Evolutionary conservation across 1,140 invertebrate species (phyloP).

Genomic region (Drosophila auraria): DNA sequence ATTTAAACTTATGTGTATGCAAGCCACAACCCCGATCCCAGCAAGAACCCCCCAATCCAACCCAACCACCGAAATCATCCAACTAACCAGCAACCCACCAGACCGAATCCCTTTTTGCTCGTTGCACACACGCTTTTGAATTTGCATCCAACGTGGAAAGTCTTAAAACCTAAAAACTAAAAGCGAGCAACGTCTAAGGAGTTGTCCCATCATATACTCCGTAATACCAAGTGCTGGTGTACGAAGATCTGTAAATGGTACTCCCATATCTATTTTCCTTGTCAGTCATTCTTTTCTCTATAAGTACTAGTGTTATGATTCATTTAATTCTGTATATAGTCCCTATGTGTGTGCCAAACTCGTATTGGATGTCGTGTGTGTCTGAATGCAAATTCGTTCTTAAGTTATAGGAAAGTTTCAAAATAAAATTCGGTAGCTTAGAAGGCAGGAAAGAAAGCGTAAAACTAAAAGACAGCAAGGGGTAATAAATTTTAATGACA

Average conservation of each 20-base stretch:
- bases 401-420: too few species aligned
- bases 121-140: conserved; percentile 47
- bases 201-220: conserved; percentile 42
- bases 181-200: conserved; percentile 26
- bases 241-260: conserved; percentile 42
- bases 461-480: too few species aligned
- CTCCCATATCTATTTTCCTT: conserved; percentile 14
- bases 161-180: conserved; percentile 10
- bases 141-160: conserved; percentile 28
- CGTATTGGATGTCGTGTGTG: conserved; percentile 25
- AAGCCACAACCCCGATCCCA: conserved; percentile 53
- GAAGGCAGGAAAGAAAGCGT: too few species aligned
- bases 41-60: conserved; percentile 32
- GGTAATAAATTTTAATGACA: too few species aligned
- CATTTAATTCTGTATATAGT: conserved; percentile 53
- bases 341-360: conserved; percentile 30
- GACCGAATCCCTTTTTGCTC: conserved; percentile 31
- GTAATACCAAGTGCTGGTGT: conserved; percentile 31
- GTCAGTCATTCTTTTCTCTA: conserved; percentile 22
- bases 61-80: conserved; percentile 5
- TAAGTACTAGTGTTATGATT: conserved; percentile 17
- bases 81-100: conserved; percentile 31
- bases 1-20: conserved; percentile 65
- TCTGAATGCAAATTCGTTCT: conserved; percentile 14
- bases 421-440: too few species aligned